Base-by-base conservation (phyloP, 2,113 vertebrate species). In the Dromiciops gliroides region DNA sequence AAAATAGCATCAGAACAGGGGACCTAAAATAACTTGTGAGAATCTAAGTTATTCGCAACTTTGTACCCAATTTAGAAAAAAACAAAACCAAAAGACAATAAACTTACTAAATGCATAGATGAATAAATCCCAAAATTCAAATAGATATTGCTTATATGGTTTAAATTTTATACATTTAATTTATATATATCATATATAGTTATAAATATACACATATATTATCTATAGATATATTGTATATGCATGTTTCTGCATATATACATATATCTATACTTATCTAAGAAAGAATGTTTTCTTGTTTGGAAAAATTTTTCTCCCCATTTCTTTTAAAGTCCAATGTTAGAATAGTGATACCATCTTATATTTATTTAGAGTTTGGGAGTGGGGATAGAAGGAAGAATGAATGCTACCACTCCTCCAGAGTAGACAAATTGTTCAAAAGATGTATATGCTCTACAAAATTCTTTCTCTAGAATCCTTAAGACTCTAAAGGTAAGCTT, bases 31-130 rank as follows among this genome's bases (percentile, higher is more conserved):
- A 53, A 93, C 16, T 44, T n/a, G 0, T 14, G 53, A 83, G 51
- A 89, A 95, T 28, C 12, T 9, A 93, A 97, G 93, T 23, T 2
- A 90, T 50, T 51, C 89, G 90, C 75, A 92, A 51, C 50, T 67
- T 3, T 92, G 83, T 90, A 91, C n/a, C 67, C 5, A 83, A 83
- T 83, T 83, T 44, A 44, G 16, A 28, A 28, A 10, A 0, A 16
- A n/a, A n/a, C 22, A 44, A 83, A 83, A 60, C 2, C 8, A 67
- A 67, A 83, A 8, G 5, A 22, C 67, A 83, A 83, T n/a, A 75
- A 37, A 67, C 3, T 37, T 67, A 75, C 14, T 75, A 75, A 75
- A 83, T 22, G 6, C 7, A 44, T 83, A 83, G 19, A 5, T 83
- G n/a, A 83, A 83, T 31, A 83, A 83, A 44, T 83, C 5, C n/a